Base-by-base conservation (phyloP, 35 echinoderm and acorn worm species). In the Apostichopus californicus region DNA sequence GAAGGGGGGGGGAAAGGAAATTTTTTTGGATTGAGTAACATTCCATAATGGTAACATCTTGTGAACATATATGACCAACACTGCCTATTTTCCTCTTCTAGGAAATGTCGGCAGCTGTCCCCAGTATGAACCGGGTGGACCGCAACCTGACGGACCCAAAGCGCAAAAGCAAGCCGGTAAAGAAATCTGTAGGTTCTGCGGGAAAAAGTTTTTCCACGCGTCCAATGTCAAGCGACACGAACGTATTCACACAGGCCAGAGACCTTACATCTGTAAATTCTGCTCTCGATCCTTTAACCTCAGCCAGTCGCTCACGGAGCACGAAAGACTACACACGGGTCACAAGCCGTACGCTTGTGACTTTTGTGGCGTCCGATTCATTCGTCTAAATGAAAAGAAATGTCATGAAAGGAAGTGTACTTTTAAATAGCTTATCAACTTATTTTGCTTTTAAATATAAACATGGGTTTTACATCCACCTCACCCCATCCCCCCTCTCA, bases 281-380 rank as follows among this genome's bases (percentile, higher is more conserved):
- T 90, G 87, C 60, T 7, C 26, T 23, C 90, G 59, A 20, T 55
- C 20, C 17, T 90, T 87, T 56, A 66, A 57, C 14, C 22, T 81
- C 63, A 56, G 57, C 13, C n/a, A 66, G 15, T 79, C 56, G 3
- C 77, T 94, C 0, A 54, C 8, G 2, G 52, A 55, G 53, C 87
- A 94, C 80, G 77, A 65, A 2, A 64, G 93, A 5, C 21, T 77
- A 3, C 86, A 94, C 71, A 57, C 86, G 2, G 88, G 87, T 8
- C 24, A 80, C n/a, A 90, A 82, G 58, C 86, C 87, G 17, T 94
- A 57, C 54, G 18, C 54, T 2, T 95, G 94, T 57, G 12, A 70
- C 17, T 64, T 92, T 28, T 95, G 94, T 77, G 87, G 80, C 15
- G 24, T 56, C 24, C 61, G 60, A 18, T 94, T 94, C 23, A 75